phyloP scores from a whole-genome alignment of 2,888 invertebrate species.

The Helicoverpa assulta region DNA sequence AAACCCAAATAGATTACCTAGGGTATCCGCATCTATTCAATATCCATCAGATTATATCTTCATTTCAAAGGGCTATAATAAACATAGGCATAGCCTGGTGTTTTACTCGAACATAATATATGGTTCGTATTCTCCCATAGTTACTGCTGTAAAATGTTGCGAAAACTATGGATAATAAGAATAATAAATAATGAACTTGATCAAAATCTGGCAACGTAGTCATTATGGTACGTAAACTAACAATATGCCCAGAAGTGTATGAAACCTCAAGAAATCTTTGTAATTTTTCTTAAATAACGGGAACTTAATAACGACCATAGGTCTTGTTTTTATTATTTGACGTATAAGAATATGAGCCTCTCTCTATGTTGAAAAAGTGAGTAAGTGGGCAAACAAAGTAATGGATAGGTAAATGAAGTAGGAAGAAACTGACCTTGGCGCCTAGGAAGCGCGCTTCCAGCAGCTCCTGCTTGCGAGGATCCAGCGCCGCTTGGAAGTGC shows the following conservation, averaged over 20 bases:
- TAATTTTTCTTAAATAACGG: too few species aligned
- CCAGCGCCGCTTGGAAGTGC: conserved; percentile 98
- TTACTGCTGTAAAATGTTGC: too few species aligned
- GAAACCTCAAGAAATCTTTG: too few species aligned
- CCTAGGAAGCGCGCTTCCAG: conserved; percentile 99
- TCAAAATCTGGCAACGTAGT: too few species aligned
- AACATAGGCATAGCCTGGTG: neutral
- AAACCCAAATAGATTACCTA: conserved; percentile 54
- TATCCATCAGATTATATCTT: conserved; percentile 15
- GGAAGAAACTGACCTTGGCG: conserved; percentile 94
- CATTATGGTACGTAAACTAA: too few species aligned
- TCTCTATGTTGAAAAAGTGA: conserved; percentile 21
- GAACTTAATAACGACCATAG: too few species aligned
- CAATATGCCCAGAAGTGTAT: too few species aligned
- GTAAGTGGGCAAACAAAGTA: too few species aligned
- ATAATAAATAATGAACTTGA: neutral
- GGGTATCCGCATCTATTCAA: conserved; percentile 46
- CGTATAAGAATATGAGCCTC: conserved; percentile 24
- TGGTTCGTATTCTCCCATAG: neutral
- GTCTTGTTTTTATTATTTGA: too few species aligned
- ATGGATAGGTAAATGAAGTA: conserved; percentile 8
- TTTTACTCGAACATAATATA: neutral
- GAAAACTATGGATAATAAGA: neutral
- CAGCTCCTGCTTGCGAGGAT: conserved; percentile 99
- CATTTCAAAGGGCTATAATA: neutral